Conservation (phyloP, 1,140 invertebrate species). For the Dendroctonus valens region DNA sequence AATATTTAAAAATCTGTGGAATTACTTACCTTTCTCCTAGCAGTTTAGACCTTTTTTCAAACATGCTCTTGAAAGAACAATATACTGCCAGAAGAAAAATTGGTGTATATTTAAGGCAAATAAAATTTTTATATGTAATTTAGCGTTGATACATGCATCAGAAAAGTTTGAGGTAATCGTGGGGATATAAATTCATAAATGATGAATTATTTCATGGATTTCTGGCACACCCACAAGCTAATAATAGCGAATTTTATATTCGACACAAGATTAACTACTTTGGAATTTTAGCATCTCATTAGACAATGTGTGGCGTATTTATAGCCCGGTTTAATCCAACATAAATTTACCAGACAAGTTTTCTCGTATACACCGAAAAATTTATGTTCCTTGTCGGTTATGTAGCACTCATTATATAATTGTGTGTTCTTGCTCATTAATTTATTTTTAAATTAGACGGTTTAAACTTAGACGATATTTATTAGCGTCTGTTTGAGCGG, state of each 20-base stretch:
- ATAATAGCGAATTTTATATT: slow-evolving; percentile 3
- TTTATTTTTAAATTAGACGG: slow-evolving; percentile 10
- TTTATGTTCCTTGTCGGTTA: slow-evolving; percentile 17
- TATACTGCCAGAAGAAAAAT: too few relatives aligned
- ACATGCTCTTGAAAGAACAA: too few relatives aligned
- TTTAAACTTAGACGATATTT: slow-evolving; percentile 4
- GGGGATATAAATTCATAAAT: too few relatives aligned
- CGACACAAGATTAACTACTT: neutral
- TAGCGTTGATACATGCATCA: too few relatives aligned
- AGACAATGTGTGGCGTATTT: slow-evolving; percentile 19
- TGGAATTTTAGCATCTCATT: slow-evolving; percentile 17
- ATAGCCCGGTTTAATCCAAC: slow-evolving; percentile 19
- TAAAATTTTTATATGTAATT: too few relatives aligned
- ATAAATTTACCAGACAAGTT: slow-evolving; percentile 21
- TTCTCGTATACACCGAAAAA: slow-evolving; percentile 15
- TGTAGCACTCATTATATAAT: slow-evolving; percentile 4
- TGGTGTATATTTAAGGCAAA: too few relatives aligned
- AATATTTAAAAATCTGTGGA: too few relatives aligned
- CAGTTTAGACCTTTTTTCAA: too few relatives aligned
- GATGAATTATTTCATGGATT: too few relatives aligned
- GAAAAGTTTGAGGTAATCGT: too few relatives aligned
- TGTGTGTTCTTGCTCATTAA: neutral
- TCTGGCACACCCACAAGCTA: neutral
- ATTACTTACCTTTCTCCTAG: too few relatives aligned
- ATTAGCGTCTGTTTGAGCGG: neutral